These are phyloP conservation scores for Eriosoma lanigerum DNA, from an alignment of 1,140 invertebrate genomes.

Conservation along the genomic window DNA sequence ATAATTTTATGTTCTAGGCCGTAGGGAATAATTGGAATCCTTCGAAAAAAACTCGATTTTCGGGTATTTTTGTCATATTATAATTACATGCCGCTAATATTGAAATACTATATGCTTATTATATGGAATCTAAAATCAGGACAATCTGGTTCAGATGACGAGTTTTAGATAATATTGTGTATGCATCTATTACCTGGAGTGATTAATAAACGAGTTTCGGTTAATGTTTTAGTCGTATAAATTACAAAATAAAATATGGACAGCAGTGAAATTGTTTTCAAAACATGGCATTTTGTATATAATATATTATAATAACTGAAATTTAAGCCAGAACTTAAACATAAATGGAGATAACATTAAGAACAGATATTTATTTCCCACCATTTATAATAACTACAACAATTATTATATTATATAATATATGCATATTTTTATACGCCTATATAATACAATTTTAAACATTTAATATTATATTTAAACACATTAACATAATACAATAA, in stretches of 20 bases:
- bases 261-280: background rate
- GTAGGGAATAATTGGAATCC: background rate
- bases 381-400: too few species aligned
- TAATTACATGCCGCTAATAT: too few species aligned
- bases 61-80: background rate
- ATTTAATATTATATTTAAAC: too few species aligned
- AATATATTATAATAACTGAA: background rate
- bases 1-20: conserved; percentile 12
- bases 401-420: too few species aligned
- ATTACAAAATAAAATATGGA: background rate
- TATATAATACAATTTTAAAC: too few species aligned
- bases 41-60: conserved; percentile 18
- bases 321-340: too few species aligned
- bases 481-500: too few species aligned
- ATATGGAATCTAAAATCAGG: background rate
- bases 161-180: background rate
- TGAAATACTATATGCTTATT: too few species aligned
- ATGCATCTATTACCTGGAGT: background rate
- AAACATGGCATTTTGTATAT: conserved; percentile 12
- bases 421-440: too few species aligned
- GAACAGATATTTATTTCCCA: too few species aligned
- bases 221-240: background rate
- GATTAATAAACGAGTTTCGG: background rate
- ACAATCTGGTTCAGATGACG: background rate
- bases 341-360: too few species aligned